Percentiles rank a stretch among this genome's conserved stretches.
phyloP scores from a whole-genome alignment of 2,888 invertebrate species.

The Drosophila yooni region DNA sequence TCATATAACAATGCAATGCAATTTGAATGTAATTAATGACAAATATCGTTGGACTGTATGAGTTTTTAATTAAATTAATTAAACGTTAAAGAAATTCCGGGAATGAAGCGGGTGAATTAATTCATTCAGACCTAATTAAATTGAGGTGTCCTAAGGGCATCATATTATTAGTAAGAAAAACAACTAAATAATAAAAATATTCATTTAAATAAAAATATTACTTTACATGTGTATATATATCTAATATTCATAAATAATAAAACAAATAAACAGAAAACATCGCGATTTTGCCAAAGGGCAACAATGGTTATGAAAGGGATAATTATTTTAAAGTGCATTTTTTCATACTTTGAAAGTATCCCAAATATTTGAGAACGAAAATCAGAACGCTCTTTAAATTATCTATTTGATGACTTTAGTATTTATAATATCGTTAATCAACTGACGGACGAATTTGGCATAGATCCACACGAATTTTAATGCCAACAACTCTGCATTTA shows the following conservation, averaged over 20 bases:
- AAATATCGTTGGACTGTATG: not conserved
- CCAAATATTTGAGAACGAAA: not conserved
- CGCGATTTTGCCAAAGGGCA: not conserved
- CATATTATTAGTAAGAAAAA: not conserved
- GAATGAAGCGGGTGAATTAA: not conserved
- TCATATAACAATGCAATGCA: not conserved
- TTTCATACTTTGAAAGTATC: not conserved
- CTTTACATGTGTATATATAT: too few relatives aligned
- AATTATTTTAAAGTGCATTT: not conserved
- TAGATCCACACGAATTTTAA: not conserved
- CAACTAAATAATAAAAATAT: not conserved
- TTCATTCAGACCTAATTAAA: not conserved
- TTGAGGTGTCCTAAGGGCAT: not conserved
- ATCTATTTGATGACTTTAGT: not conserved
- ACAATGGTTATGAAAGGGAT: not conserved
- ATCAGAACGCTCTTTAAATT: not conserved
- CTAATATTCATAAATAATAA: not conserved
- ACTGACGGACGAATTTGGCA: not conserved
- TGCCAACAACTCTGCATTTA: not conserved
- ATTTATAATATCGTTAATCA: not conserved
- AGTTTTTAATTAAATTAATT: slow-evolving; percentile 14
- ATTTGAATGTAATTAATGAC: slow-evolving; percentile 23
- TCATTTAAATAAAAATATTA: not conserved
- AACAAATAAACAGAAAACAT: not conserved
- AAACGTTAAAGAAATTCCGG: not conserved